Evolutionary conservation across 30 jellyfish, hydroid and myxozoan species (phyloP).

Genomic region (Chrysaora quinquecirrha): DNA sequence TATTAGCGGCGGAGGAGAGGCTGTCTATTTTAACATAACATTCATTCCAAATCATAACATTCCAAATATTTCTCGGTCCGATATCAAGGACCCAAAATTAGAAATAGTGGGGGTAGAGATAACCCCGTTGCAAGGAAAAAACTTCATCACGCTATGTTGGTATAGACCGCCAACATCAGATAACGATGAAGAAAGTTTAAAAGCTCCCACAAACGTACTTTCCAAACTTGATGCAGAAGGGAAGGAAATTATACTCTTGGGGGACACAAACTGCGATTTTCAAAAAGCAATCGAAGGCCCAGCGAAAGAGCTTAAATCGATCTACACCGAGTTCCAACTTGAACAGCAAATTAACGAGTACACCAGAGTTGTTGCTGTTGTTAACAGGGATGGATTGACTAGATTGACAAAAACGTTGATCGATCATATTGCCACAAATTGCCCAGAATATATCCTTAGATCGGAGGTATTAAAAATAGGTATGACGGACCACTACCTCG

Average conservation of each 20-base stretch:
- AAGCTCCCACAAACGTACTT: background rate
- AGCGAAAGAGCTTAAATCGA: background rate
- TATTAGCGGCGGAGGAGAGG: too few species aligned
- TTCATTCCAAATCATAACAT: too few species aligned
- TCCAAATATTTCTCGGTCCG: too few species aligned
- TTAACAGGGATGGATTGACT: slow-evolving; percentile 8
- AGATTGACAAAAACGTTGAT: slow-evolving; percentile 6
- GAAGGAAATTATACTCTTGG: slow-evolving; percentile 22
- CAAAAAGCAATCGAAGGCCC: background rate
- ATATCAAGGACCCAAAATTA: background rate
- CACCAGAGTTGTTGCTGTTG: slow-evolving; percentile 11
- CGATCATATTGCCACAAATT: slow-evolving; percentile 25
- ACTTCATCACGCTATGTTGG: slow-evolving; percentile 17
- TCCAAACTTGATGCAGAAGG: slow-evolving; percentile 33
- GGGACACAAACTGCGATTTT: slow-evolving; percentile 36
- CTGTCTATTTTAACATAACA: too few species aligned
- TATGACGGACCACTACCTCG: background rate
- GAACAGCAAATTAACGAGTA: slow-evolving; percentile 26
- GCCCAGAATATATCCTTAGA: background rate
- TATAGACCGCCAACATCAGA: slow-evolving; percentile 35
- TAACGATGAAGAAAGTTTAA: slow-evolving; percentile 8
- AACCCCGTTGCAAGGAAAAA: slow-evolving; percentile 3
- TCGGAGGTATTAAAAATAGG: background rate
- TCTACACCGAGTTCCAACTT: slow-evolving; percentile 25
- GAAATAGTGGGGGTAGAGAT: slow-evolving; percentile 22